Evolutionary conservation across 2,113 vertebrate species (phyloP), one percentile per base, ranked within the genome.

Genomic region (Tenebrosternarchus preto): DNA sequence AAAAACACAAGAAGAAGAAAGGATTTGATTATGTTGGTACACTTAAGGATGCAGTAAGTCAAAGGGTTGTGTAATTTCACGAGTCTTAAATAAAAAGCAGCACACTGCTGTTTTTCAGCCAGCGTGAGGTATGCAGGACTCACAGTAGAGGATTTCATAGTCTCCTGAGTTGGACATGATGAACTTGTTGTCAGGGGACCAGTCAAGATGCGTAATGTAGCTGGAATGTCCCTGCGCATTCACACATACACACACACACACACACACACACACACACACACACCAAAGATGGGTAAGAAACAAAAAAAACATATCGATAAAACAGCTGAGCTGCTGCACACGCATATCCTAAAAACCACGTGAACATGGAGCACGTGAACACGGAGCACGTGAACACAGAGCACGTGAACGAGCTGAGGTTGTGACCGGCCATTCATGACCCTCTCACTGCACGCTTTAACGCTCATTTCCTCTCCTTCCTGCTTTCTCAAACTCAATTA

Each of bases 81-180:
- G 11, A 67, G n/a, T 20, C 17, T 64, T 19, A 43, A 27, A 46
- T 7, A 50, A 12, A 12, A 50, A 15, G 43, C 1, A 50, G 39
- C 24, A 29, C 15, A 11, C 17, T 66, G 19, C n/a, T 68, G 19
- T 60, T 17, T 60, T 25, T 60, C 17, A 53, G 53, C 25, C 1
- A 66, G 73, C 33, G 67, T 25, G 5, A 2, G 20, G 46, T 59
- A 24, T 61, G 50, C 5, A 19, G 11, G n/a, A 97, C 98, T 98
- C 88, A 99, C 98, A 99, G 93, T 99, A 98, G 83, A 99, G 87
- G 91, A 99, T 99, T 94, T 99, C 98, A 76, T 99, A 99, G 93
- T 99, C 98, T 92, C 98, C 98, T 25, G 98, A 99, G 94, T 99
- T 99, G 90, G 98, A 99, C 98, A 99, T 99, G 92, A 99, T 98